These are phyloP conservation scores for Disparrhopalites patrizii DNA, from an alignment of 2,888 invertebrate genomes.

Conservation along the genomic window DNA sequence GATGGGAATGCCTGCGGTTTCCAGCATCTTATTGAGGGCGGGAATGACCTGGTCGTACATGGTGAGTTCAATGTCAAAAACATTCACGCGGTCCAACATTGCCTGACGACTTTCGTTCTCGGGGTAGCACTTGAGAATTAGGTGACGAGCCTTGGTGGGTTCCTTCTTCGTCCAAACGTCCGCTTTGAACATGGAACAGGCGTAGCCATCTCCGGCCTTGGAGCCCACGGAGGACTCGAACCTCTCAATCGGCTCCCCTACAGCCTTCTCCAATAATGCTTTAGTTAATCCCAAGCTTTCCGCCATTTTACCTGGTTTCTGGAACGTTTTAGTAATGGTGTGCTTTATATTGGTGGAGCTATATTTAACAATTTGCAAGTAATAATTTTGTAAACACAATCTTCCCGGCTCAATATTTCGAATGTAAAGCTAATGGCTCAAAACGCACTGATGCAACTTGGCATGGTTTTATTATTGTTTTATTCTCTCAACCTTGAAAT, in stretches of 20 bases:
- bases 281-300: not conserved
- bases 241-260: not conserved
- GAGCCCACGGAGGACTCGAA: constrained; percentile 15
- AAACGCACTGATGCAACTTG: too few species aligned
- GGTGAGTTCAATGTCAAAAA: constrained; percentile 6
- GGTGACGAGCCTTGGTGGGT: not conserved
- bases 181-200: not conserved
- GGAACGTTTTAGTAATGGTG: too few species aligned
- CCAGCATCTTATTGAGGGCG: constrained; percentile 1
- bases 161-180: not conserved
- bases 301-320: too few species aligned
- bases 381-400: too few species aligned
- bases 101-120: not conserved
- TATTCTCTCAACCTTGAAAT: too few species aligned
- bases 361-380: too few species aligned
- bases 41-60: constrained; percentile 11
- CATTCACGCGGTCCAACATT: not conserved
- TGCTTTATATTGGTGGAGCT: too few species aligned
- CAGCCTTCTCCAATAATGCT: constrained; percentile 9
- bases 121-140: constrained; percentile 22
- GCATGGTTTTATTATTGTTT: too few species aligned
- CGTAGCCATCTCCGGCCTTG: constrained; percentile 15
- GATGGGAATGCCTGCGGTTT: not conserved
- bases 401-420: too few species aligned
- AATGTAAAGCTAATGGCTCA: too few species aligned